Evolutionary conservation across 2,113 vertebrate genomes (phyloP), one percentile per base, ranked within the genome.

Genomic region (Crocuta crocuta): DNA sequence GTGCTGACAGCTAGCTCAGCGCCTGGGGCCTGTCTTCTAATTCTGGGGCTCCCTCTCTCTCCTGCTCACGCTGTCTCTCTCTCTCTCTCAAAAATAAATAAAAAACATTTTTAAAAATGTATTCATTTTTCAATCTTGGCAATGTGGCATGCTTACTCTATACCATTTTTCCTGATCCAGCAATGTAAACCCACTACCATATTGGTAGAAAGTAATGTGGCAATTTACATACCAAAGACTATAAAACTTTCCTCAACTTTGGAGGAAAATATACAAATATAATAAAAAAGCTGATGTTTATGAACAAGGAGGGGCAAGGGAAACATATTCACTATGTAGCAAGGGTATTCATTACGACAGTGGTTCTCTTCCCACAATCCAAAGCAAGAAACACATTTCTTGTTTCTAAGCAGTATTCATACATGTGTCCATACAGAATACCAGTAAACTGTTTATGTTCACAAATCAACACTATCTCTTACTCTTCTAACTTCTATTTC

Each of bases 161-260:
- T 66, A 61, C n/a, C n/a, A 55, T 78, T 45, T 94, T 85, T 91
- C 61, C 85, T 85, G 82, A 74, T 23, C n/a, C 70, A 96, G 58
- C 45, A 73, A 81, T 78, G 19, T 19, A 66, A 88, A 85, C 73
- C 16, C 79, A 35, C 28, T 81, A 88, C 53, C 28, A 61, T 65
- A 89, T 4, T 45, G n/a, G n/a, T n/a, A 91, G 50, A 94, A 91
- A 84, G 7, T 50, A 83, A 82, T 43, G 2, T 55, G 53, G 12
- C 70, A 95, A 98, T 76, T 96, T 89, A 81, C 5, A 55, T 28
- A 68, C 28, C n/a, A 90, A 90, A 28, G 50, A 4, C 24, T 90
- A 93, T 55, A 93, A 83, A 94, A 53, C 78, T 39, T 66, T 43
- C 31, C 76, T 70, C 55, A 73, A 53, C 85, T 70, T 73, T 23